Evolutionary conservation across 2,888 invertebrate species (phyloP).

Genomic region (Steinernema carpocapsae): DNA sequence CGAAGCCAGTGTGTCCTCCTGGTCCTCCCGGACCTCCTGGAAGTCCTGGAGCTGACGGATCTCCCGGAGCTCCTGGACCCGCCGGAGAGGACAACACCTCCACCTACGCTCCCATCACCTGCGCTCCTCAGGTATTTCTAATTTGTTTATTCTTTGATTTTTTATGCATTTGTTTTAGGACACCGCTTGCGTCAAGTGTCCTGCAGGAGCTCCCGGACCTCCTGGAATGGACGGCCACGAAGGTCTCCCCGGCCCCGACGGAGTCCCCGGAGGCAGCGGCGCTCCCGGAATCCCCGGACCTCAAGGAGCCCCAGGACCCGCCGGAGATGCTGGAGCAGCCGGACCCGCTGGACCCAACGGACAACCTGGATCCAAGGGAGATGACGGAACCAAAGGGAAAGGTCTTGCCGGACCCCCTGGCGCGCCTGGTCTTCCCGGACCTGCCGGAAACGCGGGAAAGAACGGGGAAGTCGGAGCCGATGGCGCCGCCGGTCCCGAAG

Average conservation of each 20-base stretch:
- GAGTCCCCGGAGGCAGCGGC: slow-evolving; percentile 56
- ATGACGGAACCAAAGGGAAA: slow-evolving; percentile 40
- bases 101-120: slow-evolving; percentile 55
- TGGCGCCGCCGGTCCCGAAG: slow-evolving; percentile 1
- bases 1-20: slow-evolving; percentile 55
- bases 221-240: slow-evolving; percentile 48
- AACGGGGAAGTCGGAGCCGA: slow-evolving; percentile 8
- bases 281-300: slow-evolving; percentile 48
- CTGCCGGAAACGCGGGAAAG: slow-evolving; percentile 2
- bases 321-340: too few relatives aligned
- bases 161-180: slow-evolving; percentile 40
- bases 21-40: slow-evolving; percentile 57
- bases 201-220: slow-evolving; percentile 25
- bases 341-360: slow-evolving; percentile 34
- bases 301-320: too few relatives aligned
- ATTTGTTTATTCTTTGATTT: slow-evolving; percentile 30
- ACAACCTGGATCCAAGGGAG: slow-evolving; percentile 33
- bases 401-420: slow-evolving; percentile 28
- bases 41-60: slow-evolving; percentile 51
- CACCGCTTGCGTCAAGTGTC: too few relatives aligned
- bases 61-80: slow-evolving; percentile 51
- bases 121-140: slow-evolving; percentile 42
- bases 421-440: slow-evolving; percentile 3
- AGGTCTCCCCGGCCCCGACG: slow-evolving; percentile 53
- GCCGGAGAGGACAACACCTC: slow-evolving; percentile 52